Evolutionary conservation across 2,113 vertebrate genomes (phyloP).

Genomic region (Dipodomys spectabilis): DNA sequence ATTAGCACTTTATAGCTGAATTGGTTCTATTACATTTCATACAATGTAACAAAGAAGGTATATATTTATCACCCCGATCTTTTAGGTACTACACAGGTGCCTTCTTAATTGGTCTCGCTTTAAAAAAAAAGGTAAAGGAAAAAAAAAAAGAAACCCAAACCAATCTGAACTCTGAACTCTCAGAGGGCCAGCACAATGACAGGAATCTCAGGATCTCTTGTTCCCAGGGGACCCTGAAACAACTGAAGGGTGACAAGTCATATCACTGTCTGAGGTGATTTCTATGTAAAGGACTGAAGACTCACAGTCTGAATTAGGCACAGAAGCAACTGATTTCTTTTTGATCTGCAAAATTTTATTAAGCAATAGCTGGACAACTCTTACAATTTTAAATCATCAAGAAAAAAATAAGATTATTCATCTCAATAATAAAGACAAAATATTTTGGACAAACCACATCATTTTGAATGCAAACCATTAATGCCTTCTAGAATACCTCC

Average conservation of each 20-base stretch:
- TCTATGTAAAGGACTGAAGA: conserved; percentile 59
- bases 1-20: neutral
- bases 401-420: conserved; percentile 84
- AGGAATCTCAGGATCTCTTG: neutral
- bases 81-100: neutral
- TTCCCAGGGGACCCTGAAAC: fast-evolving
- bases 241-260: neutral
- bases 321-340: conserved; percentile 71
- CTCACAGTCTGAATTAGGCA: conserved; percentile 72
- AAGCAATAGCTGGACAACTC: conserved; percentile 91
- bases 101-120: neutral
- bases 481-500: conserved; percentile 85
- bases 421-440: conserved; percentile 88
- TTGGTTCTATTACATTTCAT: neutral
- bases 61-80: neutral
- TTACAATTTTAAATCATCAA: conserved; percentile 90
- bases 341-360: conserved; percentile 92
- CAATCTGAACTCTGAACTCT: neutral
- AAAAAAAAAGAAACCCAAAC: neutral
- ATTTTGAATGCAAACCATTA: conserved; percentile 85
- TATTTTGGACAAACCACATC: conserved; percentile 87
- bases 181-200: neutral
- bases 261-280: neutral
- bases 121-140: neutral
- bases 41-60: neutral